Evolutionary conservation across 2,113 vertebrate genomes (phyloP), one percentile per base, ranked within the genome.

Genomic region (Leucoraja erinaceus): DNA sequence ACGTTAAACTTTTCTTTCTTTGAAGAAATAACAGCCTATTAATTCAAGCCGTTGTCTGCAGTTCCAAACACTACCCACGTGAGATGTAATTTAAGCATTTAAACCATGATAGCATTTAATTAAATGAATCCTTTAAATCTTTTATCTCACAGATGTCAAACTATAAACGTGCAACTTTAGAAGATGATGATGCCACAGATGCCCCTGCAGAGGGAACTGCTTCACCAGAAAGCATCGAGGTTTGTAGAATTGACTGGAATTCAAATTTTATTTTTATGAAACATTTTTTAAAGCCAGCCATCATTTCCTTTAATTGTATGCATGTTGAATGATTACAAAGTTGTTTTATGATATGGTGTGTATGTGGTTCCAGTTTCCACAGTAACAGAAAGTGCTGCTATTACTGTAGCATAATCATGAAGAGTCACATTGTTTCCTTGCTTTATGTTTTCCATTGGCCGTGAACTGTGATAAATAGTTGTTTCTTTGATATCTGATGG

Each of bases 81-180:
- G 47, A 56, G 79, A 83, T 56, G 78, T 47, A 38, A 6, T 47
- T 79, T 79, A 79, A 16, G 14, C 38, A 6, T 16, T 28, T 38
- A 47, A 47, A 47, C 14, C 33, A 79, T 2, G 25, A 77, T 77
- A 28, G 63, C 25, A 11, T 86, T 63, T 88, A 88, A 63, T 61
- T 14, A 63, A 83, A 54, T 25, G 38, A 88, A 18, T 8, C 11
- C 38, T 59, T 86, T 68, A 70, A n/a, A 54, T 92, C n/a, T 75
- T 75, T 81, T 93, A 63, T 9, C 86, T 47, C 33, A 92, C 97
- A 99, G 99, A 99, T 99, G 98, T 97, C 98, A 11, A 98, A 97
- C 95, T 99, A 99, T 94, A 98, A 98, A 94, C 97, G 97, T 93
- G 97, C 98, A 93, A 98, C 97, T 0, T 96, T 99, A 94, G 98